Evolutionary conservation across 2,888 invertebrate genomes (phyloP), one percentile per base, ranked within the genome.

Genomic region (Ormyrus labotus): DNA sequence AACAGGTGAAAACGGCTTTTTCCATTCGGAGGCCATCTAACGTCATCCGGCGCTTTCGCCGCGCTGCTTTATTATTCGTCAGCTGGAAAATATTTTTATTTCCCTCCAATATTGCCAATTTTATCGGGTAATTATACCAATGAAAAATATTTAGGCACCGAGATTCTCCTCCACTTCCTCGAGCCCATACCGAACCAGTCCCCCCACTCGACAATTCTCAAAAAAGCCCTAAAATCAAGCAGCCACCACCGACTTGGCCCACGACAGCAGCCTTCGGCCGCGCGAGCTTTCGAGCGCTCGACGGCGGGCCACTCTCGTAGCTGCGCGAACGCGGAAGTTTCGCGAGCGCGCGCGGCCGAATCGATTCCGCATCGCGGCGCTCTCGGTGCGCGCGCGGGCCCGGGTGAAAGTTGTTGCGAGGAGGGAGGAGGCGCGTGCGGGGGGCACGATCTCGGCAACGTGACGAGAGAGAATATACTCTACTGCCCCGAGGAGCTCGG

Each of bases 371-470:
- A 55, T 76, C 63, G 51, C 58, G 3, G 45, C 13, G 19, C 3
- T 11, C 10, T 10, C 67, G 53, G 55, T 53, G 13, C 19, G 10
- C 6, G 51, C 13, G 8, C 7, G 19, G 5, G 64, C 34, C 48
- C 48, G 51, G 72, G 77, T 81, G 81, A 81, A 81, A 81, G 81
- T 78, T 1, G 19, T 2, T 65, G 72, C 63, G 65, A 65, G 68
- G 72, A 74, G 65, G 75, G 64, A 9, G 50, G 64, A 63, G 64
- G 70, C 67, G 80, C 57, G 7, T 5, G 34, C 50, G 9, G 53
- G 53, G 53, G 11, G 50, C 82, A 79, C 82, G 79, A 55, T 82
- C 69, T 60, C 53, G 79, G 70, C 79, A 79, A 82, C 79, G 79
- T 79, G 79, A 82, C 79, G 58, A 48, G 55, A 47, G 6, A 19